Base-by-base conservation (phyloP, 2,888 invertebrate genomes). In the Julus scanicus region DNA sequence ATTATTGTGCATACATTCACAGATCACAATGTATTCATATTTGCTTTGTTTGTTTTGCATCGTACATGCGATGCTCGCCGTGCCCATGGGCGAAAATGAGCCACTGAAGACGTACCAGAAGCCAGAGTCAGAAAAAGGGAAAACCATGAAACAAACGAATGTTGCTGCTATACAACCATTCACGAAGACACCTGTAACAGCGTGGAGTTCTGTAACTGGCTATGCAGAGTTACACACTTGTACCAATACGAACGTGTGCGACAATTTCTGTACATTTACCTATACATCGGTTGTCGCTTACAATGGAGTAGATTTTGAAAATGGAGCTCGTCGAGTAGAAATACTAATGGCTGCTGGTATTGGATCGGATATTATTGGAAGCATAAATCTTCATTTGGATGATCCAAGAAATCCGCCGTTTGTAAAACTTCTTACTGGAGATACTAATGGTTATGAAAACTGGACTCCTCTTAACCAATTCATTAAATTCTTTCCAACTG, bases 381-480 rank as follows among this genome's bases (percentile, higher is more conserved):
- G 37, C 80, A 37, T 80, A 80, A 80, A 80, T 13, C 80, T 80
- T 11, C 80, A 80, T 80, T 37, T 80, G 37, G 80, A 80, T 37
- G 37, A 80, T 80, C 80, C 80, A 2, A 80, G 29, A 13, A 80
- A 37, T 13, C 6, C 20, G 37, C 80, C 80, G 15, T 80, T 37
- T 37, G 37, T 37, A 15, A 39, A 15, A 37, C 15, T 80, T 1
- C 37, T 80, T 15, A 80, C 80, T 80, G 80, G 37, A 80, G 37
- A 80, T 37, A 37, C 37, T 3, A 71, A 71, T 11, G 29, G 4
- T 0, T 1, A 0, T 11, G 4, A 80, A 80, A 37, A 37, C 37
- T 80, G 80, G 80, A 29, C 37, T 80, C 2, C 0, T 13, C 37
- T 80, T 80, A 29, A 15, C 15, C 80, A 80, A 13, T 80, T 80